These are phyloP conservation scores for Ectropis crepuscularia DNA, from an alignment of 2,888 invertebrate species.

Conservation along the genomic window DNA sequence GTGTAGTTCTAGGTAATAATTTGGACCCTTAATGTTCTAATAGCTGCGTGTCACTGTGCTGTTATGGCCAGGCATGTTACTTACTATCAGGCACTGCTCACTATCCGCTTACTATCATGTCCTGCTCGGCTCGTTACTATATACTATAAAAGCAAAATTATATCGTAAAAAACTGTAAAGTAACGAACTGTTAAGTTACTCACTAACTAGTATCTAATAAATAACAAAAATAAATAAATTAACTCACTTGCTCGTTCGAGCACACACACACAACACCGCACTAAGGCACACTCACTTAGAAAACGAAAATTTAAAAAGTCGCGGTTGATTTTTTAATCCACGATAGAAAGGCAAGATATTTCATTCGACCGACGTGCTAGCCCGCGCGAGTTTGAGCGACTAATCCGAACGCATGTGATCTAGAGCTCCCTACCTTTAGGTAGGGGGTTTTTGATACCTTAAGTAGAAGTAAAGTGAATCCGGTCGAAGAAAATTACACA, in stretches of 20 bases:
- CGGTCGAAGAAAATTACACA: too few relatives aligned
- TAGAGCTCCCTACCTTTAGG: conserved; percentile 18
- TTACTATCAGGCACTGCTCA: too few relatives aligned
- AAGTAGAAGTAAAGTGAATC: not conserved
- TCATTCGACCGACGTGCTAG: conserved; percentile 16
- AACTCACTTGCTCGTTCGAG: conserved; percentile 24
- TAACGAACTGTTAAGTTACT: too few relatives aligned
- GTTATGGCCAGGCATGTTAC: too few relatives aligned
- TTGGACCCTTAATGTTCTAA: too few relatives aligned
- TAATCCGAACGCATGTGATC: conserved; percentile 17
- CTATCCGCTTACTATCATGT: too few relatives aligned
- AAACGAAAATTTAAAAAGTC: conserved; percentile 19
- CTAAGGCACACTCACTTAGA: conserved; percentile 17
- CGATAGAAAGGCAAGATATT: conserved; percentile 1
- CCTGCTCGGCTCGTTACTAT: too few relatives aligned
- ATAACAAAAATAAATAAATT: not conserved
- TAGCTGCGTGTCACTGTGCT: too few relatives aligned
- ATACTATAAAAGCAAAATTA: too few relatives aligned
- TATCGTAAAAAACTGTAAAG: too few relatives aligned
- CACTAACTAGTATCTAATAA: not conserved
- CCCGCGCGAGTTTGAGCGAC: conserved; percentile 27
- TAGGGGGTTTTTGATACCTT: conserved; percentile 6
- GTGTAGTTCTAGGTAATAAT: too few relatives aligned
- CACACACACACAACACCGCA: conserved; percentile 16
- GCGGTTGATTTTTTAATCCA: conserved; percentile 17